Percentiles rank a stretch among this genome's conserved stretches.
Conservation (phyloP, 35 echinoderm and acorn worm genomes). For the Eucidaris tribuloides region DNA sequence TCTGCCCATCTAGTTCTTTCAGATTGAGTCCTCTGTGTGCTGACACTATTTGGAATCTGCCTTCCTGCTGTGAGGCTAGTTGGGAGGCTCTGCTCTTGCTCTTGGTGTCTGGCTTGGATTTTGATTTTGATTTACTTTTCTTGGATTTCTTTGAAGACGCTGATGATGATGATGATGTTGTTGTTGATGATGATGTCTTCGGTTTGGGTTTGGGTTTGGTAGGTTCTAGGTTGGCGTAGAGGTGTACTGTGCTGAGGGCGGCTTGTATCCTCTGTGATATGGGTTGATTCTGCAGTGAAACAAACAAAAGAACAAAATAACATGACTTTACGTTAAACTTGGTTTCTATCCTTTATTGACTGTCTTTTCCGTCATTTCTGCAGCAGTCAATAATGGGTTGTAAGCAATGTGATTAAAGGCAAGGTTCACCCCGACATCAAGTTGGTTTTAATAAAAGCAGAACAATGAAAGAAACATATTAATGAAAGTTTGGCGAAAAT, state of each 20-base stretch:
- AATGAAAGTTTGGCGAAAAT: too few relatives aligned
- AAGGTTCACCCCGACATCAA: too few relatives aligned
- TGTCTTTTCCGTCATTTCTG: too few relatives aligned
- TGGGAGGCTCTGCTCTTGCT: slow-evolving; percentile 22
- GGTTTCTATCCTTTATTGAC: too few relatives aligned
- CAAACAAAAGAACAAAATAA: slow-evolving; percentile 6
- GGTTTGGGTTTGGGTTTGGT: slow-evolving; percentile 6
- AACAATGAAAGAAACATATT: too few relatives aligned
- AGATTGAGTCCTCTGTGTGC: slow-evolving; percentile 7
- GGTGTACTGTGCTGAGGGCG: slow-evolving; percentile 9
- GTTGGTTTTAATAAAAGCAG: too few relatives aligned
- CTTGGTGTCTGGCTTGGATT: background rate
- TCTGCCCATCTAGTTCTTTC: slow-evolving; percentile 13
- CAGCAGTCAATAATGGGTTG: too few relatives aligned
- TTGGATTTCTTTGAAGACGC: background rate
- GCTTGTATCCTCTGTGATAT: slow-evolving; percentile 27
- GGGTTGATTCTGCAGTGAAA: slow-evolving; percentile 12
- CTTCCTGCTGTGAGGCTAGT: background rate
- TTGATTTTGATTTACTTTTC: slow-evolving; percentile 1
- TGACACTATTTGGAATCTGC: slow-evolving; percentile 6
- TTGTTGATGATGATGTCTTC: background rate
- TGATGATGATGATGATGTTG: slow-evolving; percentile 8
- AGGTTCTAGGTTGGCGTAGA: slow-evolving; percentile 24
- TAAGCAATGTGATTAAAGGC: too few relatives aligned
- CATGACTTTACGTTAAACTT: background rate